phyloP scores from a whole-genome alignment of 2,797 vertebrate genomes.

The Sorex maritimensis region DNA sequence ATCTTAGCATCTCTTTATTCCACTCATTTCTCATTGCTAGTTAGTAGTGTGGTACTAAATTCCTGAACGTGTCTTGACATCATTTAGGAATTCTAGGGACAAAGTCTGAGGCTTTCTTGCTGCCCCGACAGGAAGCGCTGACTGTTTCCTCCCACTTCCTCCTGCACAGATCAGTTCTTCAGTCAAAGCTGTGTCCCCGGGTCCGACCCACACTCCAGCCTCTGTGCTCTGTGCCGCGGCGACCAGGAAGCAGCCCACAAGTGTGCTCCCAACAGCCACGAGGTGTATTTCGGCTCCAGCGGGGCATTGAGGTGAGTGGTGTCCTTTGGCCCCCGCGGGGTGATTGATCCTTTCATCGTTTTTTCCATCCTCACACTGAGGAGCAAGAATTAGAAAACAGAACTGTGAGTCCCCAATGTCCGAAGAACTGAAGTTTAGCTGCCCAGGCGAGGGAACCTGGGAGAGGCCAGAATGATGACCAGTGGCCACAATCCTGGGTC shows the following conservation, averaged over 20 bases:
- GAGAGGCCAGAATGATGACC: not conserved
- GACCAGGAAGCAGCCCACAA: not conserved
- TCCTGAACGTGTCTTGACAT: not conserved
- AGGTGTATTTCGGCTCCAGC: constrained; percentile 82
- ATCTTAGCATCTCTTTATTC: not conserved
- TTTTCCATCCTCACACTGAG: not conserved
- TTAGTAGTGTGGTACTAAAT: not conserved
- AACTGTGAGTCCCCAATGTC: not conserved
- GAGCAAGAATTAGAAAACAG: not conserved
- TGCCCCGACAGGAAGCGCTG: not conserved
- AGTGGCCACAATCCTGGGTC: not conserved
- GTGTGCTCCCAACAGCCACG: constrained; percentile 83
- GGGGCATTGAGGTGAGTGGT: constrained; percentile 86
- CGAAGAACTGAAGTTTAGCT: not conserved
- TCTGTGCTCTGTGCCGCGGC: constrained; percentile 87
- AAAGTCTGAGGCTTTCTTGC: not conserved
- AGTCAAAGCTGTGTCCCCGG: constrained; percentile 88
- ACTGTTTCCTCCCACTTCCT: not conserved
- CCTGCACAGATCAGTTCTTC: constrained; percentile 85
- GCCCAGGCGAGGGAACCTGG: not conserved
- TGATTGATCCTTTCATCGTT: not conserved
- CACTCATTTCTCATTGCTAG: not conserved
- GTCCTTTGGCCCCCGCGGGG: not conserved
- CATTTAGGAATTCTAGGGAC: not conserved
- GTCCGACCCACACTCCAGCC: constrained; percentile 71